Evolutionary conservation across 2,797 vertebrate species (phyloP).

Genomic region (Parambassis ranga): DNA sequence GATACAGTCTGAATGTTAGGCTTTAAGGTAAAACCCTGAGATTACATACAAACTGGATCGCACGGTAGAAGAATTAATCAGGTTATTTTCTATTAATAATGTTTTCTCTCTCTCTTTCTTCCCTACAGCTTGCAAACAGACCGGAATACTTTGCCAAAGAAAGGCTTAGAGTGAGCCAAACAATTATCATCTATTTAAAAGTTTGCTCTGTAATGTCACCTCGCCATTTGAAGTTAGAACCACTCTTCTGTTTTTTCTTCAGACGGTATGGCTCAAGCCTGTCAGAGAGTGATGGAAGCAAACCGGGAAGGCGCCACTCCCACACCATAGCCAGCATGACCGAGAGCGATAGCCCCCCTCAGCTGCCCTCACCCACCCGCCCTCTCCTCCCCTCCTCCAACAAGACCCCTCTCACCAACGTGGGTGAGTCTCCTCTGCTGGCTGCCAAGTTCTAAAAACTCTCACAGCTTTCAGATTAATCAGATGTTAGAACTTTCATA

Average conservation of each 20-base stretch:
- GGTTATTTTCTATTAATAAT: neutral
- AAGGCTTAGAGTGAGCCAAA: slow-evolving; percentile 89
- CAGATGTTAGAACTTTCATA: slow-evolving; percentile 10
- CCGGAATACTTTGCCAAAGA: slow-evolving; percentile 95
- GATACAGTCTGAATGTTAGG: neutral
- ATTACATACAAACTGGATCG: too few relatives aligned
- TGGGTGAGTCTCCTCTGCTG: slow-evolving; percentile 83
- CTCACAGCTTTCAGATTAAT: slow-evolving; percentile 24
- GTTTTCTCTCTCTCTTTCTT: slow-evolving; percentile 27
- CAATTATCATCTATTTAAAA: neutral
- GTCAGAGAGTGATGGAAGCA: slow-evolving; percentile 81
- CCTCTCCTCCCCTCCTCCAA: slow-evolving; percentile 79
- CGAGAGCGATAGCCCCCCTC: slow-evolving; percentile 85
- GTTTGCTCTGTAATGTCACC: neutral
- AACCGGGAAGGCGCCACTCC: slow-evolving; percentile 90
- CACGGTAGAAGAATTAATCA: too few relatives aligned
- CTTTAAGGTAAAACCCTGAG: neutral
- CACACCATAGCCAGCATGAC: slow-evolving; percentile 86
- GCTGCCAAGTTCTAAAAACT: slow-evolving; percentile 46
- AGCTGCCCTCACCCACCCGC: slow-evolving; percentile 89
- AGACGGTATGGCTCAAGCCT: slow-evolving; percentile 87
- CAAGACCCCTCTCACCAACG: slow-evolving; percentile 88
- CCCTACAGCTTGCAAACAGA: slow-evolving; percentile 85
- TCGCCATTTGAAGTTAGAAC: slow-evolving; percentile 1
- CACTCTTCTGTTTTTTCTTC: slow-evolving; percentile 9